Evolutionary conservation across 2,888 invertebrate species (phyloP).

Genomic region (Chloromyia formosa): DNA sequence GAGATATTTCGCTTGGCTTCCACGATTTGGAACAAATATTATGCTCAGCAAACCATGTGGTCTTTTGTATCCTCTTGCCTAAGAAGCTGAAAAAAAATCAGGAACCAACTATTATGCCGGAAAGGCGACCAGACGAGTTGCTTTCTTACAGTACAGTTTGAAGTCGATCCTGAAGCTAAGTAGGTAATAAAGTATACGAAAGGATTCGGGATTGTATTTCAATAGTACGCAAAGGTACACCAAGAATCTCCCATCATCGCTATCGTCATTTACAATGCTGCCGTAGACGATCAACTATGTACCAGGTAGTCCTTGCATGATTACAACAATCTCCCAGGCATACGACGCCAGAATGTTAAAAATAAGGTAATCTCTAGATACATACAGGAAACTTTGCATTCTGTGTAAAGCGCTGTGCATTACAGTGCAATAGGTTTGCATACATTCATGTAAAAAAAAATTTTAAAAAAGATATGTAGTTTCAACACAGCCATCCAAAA

Average conservation of each 20-base stretch:
- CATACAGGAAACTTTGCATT: not conserved
- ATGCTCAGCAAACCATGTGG: not conserved
- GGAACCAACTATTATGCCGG: not conserved
- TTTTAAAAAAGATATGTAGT: too few relatives aligned
- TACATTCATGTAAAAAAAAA: too few relatives aligned
- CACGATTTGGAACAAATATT: not conserved
- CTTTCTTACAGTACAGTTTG: not conserved
- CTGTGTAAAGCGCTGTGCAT: too few relatives aligned
- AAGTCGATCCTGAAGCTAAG: not conserved
- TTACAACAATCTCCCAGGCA: not conserved
- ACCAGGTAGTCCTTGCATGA: not conserved
- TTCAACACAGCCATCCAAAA: too few relatives aligned
- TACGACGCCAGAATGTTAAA: not conserved
- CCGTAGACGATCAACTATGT: not conserved
- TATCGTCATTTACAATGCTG: not conserved
- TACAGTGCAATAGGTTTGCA: too few relatives aligned
- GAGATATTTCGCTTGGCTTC: not conserved
- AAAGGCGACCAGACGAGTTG: not conserved
- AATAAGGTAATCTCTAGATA: not conserved
- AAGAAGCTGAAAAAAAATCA: conserved; percentile 7
- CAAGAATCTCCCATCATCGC: not conserved
- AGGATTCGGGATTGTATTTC: not conserved
- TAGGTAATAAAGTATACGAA: not conserved
- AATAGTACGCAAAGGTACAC: not conserved
- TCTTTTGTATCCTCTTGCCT: conserved; percentile 12